Percentiles rank a stretch among this genome's conserved stretches.
Evolutionary conservation across 1,140 invertebrate genomes (phyloP).

Genomic region (Orchesella cincta): DNA sequence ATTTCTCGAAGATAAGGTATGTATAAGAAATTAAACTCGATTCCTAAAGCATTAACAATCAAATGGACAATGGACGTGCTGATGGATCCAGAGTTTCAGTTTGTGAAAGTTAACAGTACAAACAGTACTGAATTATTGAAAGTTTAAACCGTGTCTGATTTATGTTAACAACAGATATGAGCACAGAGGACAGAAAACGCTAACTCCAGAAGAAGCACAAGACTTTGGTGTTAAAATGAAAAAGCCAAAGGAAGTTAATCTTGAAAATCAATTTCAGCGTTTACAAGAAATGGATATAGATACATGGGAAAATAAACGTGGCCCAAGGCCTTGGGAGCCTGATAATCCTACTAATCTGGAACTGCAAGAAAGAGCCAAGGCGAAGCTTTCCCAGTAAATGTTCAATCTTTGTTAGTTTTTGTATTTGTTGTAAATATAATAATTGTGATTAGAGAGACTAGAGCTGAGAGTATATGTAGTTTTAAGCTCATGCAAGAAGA

Average conservation of each 20-base stretch:
- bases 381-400: not conserved
- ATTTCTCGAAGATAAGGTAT: slow-evolving; percentile 51
- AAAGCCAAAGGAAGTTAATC: slow-evolving; percentile 65
- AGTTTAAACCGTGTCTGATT: not conserved
- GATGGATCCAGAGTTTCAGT: too few relatives aligned
- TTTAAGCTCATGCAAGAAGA: too few relatives aligned
- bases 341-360: slow-evolving; percentile 33
- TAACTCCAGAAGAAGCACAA: slow-evolving; percentile 63
- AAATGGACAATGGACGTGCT: too few relatives aligned
- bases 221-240: slow-evolving; percentile 68
- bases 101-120: too few relatives aligned
- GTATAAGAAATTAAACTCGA: too few relatives aligned
- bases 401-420: not conserved
- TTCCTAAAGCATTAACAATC: too few relatives aligned
- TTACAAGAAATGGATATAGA: slow-evolving; percentile 71
- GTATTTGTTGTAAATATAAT: not conserved
- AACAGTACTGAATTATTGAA: too few relatives aligned
- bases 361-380: slow-evolving; percentile 25
- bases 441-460: too few relatives aligned
- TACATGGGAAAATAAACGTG: slow-evolving; percentile 76
- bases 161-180: slow-evolving; percentile 63
- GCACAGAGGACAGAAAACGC: slow-evolving; percentile 64
- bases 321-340: slow-evolving; percentile 75
- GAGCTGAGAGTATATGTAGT: too few relatives aligned
- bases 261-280: slow-evolving; percentile 73